A percentile compares a stretch with the other conserved stretches of the same genome.
phyloP scores from a whole-genome alignment of 92 coral and sea anemone species.

The Epizoanthus illoricatus region DNA sequence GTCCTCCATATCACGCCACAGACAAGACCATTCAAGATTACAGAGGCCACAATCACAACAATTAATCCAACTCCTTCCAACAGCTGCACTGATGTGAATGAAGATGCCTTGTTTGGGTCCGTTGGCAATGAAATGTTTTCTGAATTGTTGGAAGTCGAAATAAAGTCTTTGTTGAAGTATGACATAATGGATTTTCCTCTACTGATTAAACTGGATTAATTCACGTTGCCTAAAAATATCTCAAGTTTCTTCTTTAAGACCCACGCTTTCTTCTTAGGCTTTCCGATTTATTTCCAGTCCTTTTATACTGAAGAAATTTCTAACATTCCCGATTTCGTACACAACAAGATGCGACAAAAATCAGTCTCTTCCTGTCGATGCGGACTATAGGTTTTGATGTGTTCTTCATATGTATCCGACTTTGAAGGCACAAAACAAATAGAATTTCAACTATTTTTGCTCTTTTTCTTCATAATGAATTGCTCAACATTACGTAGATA shows the following conservation, averaged over 20 bases:
- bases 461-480: not conserved
- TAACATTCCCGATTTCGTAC: not conserved
- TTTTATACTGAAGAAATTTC: not conserved
- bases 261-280: too few species aligned
- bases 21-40: slow-evolving; percentile 65
- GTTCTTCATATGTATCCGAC: not conserved
- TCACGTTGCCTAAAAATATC: not conserved
- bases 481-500: not conserved
- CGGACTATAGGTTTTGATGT: not conserved
- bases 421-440: not conserved
- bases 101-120: not conserved
- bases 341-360: not conserved
- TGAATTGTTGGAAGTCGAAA: not conserved
- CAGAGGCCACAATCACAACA: slow-evolving; percentile 59
- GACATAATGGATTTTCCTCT: not conserved
- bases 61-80: slow-evolving; percentile 54
- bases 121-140: slow-evolving; percentile 14
- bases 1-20: slow-evolving; percentile 66
- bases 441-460: not conserved
- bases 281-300: too few species aligned
- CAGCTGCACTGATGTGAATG: slow-evolving; percentile 31
- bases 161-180: not conserved
- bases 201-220: not conserved
- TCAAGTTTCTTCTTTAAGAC: too few species aligned
- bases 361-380: not conserved